Percentiles rank a stretch among this genome's conserved stretches.
These are phyloP conservation scores for Scaptomyza parva DNA, from an alignment of 2,888 invertebrate species.

Conservation along the genomic window DNA sequence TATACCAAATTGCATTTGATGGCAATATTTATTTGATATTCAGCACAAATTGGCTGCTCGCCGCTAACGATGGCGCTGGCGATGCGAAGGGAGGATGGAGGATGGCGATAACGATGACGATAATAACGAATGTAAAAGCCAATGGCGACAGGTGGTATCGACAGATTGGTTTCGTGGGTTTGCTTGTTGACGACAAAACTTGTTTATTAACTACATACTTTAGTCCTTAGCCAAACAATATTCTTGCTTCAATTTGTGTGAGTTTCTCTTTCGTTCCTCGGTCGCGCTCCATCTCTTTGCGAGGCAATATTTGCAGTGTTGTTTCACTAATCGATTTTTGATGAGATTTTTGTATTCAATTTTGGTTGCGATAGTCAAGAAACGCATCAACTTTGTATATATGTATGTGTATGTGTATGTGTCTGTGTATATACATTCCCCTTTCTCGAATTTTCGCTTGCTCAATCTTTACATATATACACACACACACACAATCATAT, in stretches of 20 bases:
- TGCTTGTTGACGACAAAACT: conserved; percentile 30
- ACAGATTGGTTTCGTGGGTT: neutral
- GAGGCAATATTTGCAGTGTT: conserved; percentile 21
- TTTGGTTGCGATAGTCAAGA: conserved; percentile 70
- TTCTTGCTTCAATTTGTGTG: neutral
- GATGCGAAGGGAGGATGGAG: conserved; percentile 5
- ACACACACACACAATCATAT: neutral
- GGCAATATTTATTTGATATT: conserved; percentile 50
- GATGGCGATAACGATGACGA: conserved; percentile 9
- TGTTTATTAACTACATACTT: conserved; percentile 65
- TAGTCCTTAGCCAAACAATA: conserved; percentile 3
- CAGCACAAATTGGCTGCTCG: conserved; percentile 42
- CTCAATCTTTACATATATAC: neutral
- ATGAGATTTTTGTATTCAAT: conserved; percentile 78
- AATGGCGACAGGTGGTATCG: conserved; percentile 29
- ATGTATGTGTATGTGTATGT: neutral
- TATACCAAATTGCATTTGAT: conserved; percentile 69
- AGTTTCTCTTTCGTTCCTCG: neutral
- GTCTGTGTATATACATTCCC: neutral
- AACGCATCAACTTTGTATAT: conserved; percentile 49
- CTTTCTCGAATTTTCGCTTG: neutral
- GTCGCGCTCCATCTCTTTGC: conserved; percentile 11
- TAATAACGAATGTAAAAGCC: conserved; percentile 1
- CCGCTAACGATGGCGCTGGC: conserved; percentile 31
- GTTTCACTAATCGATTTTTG: conserved; percentile 75